A percentile compares a stretch with the other conserved stretches of the same genome.
phyloP scores from a whole-genome alignment of 2,797 vertebrate genomes.

The Fundulus diaphanus region DNA sequence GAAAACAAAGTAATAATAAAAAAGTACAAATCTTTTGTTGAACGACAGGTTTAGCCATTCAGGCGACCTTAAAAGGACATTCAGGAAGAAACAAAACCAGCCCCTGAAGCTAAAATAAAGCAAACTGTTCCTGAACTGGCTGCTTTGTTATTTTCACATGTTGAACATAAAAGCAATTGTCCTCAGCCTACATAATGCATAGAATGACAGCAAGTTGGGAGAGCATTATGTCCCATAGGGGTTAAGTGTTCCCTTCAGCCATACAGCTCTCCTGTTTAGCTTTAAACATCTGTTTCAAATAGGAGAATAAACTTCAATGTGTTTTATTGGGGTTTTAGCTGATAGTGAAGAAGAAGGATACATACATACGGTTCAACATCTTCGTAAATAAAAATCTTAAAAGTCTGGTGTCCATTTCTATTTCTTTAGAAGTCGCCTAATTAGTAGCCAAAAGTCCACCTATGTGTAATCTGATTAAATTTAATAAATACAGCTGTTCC shows the following conservation, averaged over 20 bases:
- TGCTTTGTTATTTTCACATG: constrained; percentile 61
- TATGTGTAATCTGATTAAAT: not conserved
- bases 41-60: constrained; percentile 9
- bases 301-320: no score
- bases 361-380: not conserved
- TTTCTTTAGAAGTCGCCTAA: not conserved
- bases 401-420: not conserved
- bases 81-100: constrained; percentile 26
- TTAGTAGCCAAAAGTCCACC: not conserved
- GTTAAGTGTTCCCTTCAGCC: not conserved
- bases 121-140: constrained; percentile 69
- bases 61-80: constrained; percentile 24
- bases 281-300: not conserved
- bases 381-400: not conserved
- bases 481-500: not conserved
- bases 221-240: constrained; percentile 13
- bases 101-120: constrained; percentile 44
- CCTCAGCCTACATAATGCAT: constrained; percentile 41
- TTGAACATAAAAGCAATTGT: constrained; percentile 62
- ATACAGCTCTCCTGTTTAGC: not conserved
- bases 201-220: constrained; percentile 31
- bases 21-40: not conserved
- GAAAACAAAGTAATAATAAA: not conserved
- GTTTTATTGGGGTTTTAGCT: not conserved
- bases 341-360: not conserved